Base-by-base conservation (phyloP, 1,140 invertebrate genomes). In the Atta texana region DNA sequence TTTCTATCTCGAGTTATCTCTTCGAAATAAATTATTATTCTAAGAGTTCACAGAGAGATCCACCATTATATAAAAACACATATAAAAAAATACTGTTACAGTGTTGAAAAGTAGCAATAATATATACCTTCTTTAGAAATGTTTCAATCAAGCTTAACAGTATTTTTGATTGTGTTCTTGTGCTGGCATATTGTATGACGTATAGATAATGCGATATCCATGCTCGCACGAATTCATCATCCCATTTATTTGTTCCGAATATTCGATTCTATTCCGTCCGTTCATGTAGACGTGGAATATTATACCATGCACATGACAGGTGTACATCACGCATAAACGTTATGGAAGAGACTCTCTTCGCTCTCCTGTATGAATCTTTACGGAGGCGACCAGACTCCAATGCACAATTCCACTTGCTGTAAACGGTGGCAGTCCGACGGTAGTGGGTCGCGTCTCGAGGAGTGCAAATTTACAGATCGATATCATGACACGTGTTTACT, bases 321-420 rank as follows among this genome's bases (percentile, higher is more conserved):
- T 89, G 88, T 53, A 71, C 69, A 85, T 87, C 78, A 69, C 63
- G 51, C 61, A 74, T 82, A 68, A 68, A 64, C 75, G 57, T 75
- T 87, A 68, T 68, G 53, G 10, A 64, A 18, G 44, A 78, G 55
- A 63, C 66, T 89, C 80, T 74, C 55, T 44, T 82, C 66, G 82
- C 61, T 89, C 72, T 88, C 87, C 81, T 69, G 81, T 76, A 77
- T 63, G 76, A 76, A 75, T 85, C 71, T 31, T n/a, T 24, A 39
- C n/a, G 61, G 51, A 12, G 39, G 77, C 63, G 57, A 82, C 28
- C 44, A 24, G 28, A 18, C 28, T 80, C 74, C 85, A 51, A 89
- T 49, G 31, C 34, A 72, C 24, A 87, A 90, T 90, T 89, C 75
- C 80, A 90, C 76, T 86, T 90, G 88, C 81, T 66, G 39, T n/a